phyloP scores from a whole-genome alignment of 2,888 invertebrate species.

The Epsilonema sp. region DNA sequence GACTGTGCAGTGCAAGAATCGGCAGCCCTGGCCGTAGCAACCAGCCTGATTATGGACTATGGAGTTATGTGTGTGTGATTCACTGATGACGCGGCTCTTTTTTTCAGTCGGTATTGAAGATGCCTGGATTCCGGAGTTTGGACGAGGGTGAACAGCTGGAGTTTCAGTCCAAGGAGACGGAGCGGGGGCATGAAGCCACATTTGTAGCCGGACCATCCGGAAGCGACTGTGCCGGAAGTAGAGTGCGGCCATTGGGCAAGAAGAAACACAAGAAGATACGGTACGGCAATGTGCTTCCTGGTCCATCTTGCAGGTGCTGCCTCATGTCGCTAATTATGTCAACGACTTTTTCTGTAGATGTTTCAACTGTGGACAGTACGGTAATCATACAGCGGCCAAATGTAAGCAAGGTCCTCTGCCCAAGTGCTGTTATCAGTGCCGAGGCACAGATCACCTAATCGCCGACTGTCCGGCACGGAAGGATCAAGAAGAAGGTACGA shows the following conservation, averaged over 20 bases:
- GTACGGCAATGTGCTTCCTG: too few relatives aligned
- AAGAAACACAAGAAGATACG: slow-evolving; percentile 66
- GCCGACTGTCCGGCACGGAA: slow-evolving; percentile 57
- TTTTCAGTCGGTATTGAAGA: slow-evolving; percentile 66
- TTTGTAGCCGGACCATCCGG: slow-evolving; percentile 57
- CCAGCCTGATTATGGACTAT: too few relatives aligned
- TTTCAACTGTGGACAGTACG: slow-evolving; percentile 78
- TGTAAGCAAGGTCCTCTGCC: slow-evolving; percentile 69
- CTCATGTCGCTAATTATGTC: too few relatives aligned
- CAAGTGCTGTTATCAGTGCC: slow-evolving; percentile 73
- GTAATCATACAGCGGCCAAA: slow-evolving; percentile 74
- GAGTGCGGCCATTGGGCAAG: slow-evolving; percentile 55
- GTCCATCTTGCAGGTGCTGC: slow-evolving; percentile 74
- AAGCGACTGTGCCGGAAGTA: slow-evolving; percentile 58
- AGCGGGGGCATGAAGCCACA: slow-evolving; percentile 67
- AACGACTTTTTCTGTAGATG: slow-evolving; percentile 49
- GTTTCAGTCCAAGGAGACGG: slow-evolving; percentile 61
- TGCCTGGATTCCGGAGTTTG: slow-evolving; percentile 66
- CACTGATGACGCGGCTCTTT: too few relatives aligned
- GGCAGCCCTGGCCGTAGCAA: too few relatives aligned
- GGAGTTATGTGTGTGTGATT: too few relatives aligned
- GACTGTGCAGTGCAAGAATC: too few relatives aligned
- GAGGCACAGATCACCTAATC: slow-evolving; percentile 62
- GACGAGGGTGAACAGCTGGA: slow-evolving; percentile 72
- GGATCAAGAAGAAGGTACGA: too few relatives aligned